Base-by-base conservation (phyloP, 2,113 vertebrate species). In the Brachypodius melanocephalos region DNA sequence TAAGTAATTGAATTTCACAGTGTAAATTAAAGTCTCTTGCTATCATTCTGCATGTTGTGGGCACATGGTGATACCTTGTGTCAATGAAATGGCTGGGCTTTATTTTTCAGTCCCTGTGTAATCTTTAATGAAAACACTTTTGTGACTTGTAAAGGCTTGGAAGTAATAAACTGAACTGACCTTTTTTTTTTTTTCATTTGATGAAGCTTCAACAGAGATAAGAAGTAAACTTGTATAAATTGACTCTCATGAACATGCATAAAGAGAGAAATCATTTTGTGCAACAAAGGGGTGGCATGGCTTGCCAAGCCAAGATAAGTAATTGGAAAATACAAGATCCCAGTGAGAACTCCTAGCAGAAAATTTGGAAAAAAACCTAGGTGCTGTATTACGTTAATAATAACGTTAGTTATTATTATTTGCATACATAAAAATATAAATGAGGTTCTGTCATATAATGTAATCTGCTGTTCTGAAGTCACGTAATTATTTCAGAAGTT, bases 1-100 rank as follows among this genome's bases (percentile, higher is more conserved):
- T 93, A 96, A 95, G 93, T 97, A 96, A 96, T 94, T 94, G 78
- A 93, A 91, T 93, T 91, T 95, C 85, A 86, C 51, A 71, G 85
- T 66, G 17, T 67, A 76, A 85, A 95, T 92, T 66, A 61, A 89
- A 80, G 40, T 46, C 14, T 65, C 32, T 51, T 80, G 62, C 32
- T 91, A 31, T 68, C 55, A 79, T 90, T 90, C 36, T 58, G 46
- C 34, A 15, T 58, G 59, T 65, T 75, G 59, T 65, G 42, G 89
- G 73, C 80, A 32, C 36, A 18, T 17, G 85, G 71, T 68, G 82
- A 22, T 95, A 76, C 32, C 85, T 81, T 49, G 32, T 82, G 57
- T 81, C 84, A 75, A 2, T n/a, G 34, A 63, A 88, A 72, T 68
- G 29, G 10, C 57, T 69, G 75, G 9, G 46, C 4, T 78, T 89